Conservation (phyloP, 2,888 invertebrate genomes). For the Diarsia brunnea region DNA sequence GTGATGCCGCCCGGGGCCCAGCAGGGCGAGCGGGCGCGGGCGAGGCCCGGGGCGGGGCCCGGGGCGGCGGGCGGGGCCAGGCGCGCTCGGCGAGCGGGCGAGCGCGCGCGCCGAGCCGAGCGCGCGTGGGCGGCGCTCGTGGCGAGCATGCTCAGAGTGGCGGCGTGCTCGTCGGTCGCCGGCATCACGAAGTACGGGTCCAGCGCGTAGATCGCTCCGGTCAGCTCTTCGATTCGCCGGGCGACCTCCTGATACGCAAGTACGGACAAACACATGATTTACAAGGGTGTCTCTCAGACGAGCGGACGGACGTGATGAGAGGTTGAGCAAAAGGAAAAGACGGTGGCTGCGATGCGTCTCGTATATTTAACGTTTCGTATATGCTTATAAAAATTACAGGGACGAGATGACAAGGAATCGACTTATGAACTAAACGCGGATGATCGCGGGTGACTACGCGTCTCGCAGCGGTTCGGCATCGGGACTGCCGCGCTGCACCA, state of each 20-base stretch:
- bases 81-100: slow-evolving; percentile 82
- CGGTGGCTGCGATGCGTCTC: slow-evolving; percentile 84
- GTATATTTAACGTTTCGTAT: slow-evolving; percentile 81
- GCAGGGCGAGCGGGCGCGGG: slow-evolving; percentile 83
- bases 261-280: slow-evolving; percentile 89
- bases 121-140: slow-evolving; percentile 86
- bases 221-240: slow-evolving; percentile 93
- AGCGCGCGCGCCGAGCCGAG: slow-evolving; percentile 79
- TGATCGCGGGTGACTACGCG: slow-evolving; percentile 86
- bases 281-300: slow-evolving; percentile 81
- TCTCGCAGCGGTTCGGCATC: slow-evolving; percentile 94
- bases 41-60: slow-evolving; percentile 47
- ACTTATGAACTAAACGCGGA: slow-evolving; percentile 79
- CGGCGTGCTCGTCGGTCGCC: slow-evolving; percentile 91
- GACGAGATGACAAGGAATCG: slow-evolving; percentile 80
- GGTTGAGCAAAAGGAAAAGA: slow-evolving; percentile 83
- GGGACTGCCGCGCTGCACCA: slow-evolving; percentile 96
- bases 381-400: slow-evolving; percentile 79
- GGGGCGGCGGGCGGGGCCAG: slow-evolving; percentile 48
- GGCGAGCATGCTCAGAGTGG: slow-evolving; percentile 85
- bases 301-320: slow-evolving; percentile 71
- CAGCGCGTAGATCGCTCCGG: slow-evolving; percentile 93
- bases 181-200: slow-evolving; percentile 93
- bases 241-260: slow-evolving; percentile 93
- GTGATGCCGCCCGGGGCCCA: slow-evolving; percentile 94